Evolutionary conservation across 2,888 invertebrate species (phyloP), one percentile per base, ranked within the genome.

Genomic region (Mythimna pallens): DNA sequence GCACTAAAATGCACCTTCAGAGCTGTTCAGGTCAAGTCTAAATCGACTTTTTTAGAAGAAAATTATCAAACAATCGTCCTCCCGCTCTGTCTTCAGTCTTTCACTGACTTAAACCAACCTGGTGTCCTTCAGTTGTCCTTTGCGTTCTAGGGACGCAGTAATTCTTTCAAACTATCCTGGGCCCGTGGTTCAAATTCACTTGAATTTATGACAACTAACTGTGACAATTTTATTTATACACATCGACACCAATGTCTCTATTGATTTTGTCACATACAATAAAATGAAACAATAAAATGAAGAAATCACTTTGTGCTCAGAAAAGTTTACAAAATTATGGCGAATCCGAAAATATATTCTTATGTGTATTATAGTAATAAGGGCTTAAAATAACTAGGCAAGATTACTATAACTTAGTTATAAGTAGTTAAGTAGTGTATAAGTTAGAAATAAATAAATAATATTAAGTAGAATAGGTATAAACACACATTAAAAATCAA

Each of bases 331-430:
- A 61, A 3, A 61, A 40, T 22, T 61, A 61, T 14, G 40, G 61
- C 14, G 3, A 40, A 61, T 61, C 59, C 59, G 14, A 61, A 40
- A 22, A 22, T 40, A 61, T 3, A 22, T 10, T 34, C n/a, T 59
- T 59, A 61, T 22, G 58, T 40, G 58, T 72, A 36, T 6, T 36
- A 40, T 20, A 43, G 14, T 59, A 54, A 20, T 25, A 73, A 64
- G n/a, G 8, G 34, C 22, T 22, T 30, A 30, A 30, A 30, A 30
- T n/a, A 71, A 61, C 1, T 52, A 43, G 14, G 43, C 47, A 57
- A n/a, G 10, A 36, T 40, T 50, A 52, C 0, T 30, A 2, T 14
- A 17, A 47, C 47, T 47, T 5, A 47, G 14, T 47, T 5, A 20
- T 25, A 25, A 30, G 30, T 30, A 30, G 30, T 30, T 10, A 40